phyloP scores from a whole-genome alignment of 2,797 vertebrate species.

The Pangasius mekongensis region DNA sequence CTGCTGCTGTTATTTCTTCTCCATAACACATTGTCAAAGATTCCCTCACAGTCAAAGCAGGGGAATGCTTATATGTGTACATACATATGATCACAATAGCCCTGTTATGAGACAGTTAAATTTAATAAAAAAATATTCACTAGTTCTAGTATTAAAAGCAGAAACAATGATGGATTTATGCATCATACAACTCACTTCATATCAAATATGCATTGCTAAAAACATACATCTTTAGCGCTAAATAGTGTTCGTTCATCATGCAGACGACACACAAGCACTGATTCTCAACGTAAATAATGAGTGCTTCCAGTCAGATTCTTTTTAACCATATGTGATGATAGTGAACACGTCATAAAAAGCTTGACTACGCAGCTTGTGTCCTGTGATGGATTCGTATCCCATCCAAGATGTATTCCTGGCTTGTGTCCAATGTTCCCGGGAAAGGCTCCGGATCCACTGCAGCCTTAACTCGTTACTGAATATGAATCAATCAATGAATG shows the following conservation, averaged over 20 bases:
- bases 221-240: not conserved
- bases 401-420: not conserved
- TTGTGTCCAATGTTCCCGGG: not conserved
- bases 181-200: not conserved
- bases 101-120: not conserved
- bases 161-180: not conserved
- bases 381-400: not conserved
- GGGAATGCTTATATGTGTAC: not conserved
- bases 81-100: not conserved
- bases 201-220: not conserved
- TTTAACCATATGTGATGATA: not conserved
- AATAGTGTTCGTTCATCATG: constrained; percentile 8
- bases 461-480: not conserved
- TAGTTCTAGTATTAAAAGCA: not conserved
- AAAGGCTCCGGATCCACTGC: not conserved
- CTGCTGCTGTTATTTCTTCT: not conserved
- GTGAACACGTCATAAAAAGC: not conserved
- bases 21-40: constrained; percentile 17
- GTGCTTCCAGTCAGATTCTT: not conserved
- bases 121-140: not conserved
- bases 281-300: not conserved
- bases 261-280: not conserved
- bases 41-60: constrained; percentile 8
- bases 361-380: not conserved
- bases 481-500: not conserved